phyloP scores from a whole-genome alignment of 1,140 invertebrate genomes.

The Formica selysi region DNA sequence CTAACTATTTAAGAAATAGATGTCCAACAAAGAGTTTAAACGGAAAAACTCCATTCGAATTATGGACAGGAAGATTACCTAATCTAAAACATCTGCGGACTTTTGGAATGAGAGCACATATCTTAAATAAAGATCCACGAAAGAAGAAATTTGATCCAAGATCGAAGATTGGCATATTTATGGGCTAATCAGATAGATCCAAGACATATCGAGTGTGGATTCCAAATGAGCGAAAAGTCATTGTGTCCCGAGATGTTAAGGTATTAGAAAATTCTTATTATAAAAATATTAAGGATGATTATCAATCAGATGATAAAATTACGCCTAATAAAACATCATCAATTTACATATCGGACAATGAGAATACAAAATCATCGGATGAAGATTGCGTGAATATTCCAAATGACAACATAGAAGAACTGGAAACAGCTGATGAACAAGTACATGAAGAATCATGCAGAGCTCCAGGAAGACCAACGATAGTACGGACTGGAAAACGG shows the following conservation, averaged over 20 bases:
- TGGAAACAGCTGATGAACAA: too few species aligned
- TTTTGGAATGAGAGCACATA: conserved; percentile 30
- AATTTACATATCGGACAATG: too few species aligned
- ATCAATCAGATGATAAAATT: too few species aligned
- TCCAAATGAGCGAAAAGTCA: conserved; percentile 2
- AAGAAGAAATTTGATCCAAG: conserved; percentile 20
- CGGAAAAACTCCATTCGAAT: conserved; percentile 22
- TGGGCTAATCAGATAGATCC: conserved; percentile 13
- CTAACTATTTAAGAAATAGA: conserved; percentile 43
- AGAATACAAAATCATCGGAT: too few species aligned
- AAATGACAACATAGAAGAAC: too few species aligned
- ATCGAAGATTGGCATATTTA: conserved; percentile 20
- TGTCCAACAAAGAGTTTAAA: conserved; percentile 5
- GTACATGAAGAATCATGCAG: too few species aligned
- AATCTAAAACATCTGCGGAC: conserved; percentile 7
- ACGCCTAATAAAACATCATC: too few species aligned
- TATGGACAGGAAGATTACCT: not conserved
- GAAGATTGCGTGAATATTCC: too few species aligned
- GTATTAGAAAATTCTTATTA: too few species aligned
- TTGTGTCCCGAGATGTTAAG: not conserved
- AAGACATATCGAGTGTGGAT: conserved; percentile 28
- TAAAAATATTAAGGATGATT: too few species aligned
- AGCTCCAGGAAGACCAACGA: too few species aligned
- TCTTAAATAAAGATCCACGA: conserved; percentile 17
- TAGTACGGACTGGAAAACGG: too few species aligned